Evolutionary conservation across 2,797 vertebrate species (phyloP).

Genomic region (Tinamus major): DNA sequence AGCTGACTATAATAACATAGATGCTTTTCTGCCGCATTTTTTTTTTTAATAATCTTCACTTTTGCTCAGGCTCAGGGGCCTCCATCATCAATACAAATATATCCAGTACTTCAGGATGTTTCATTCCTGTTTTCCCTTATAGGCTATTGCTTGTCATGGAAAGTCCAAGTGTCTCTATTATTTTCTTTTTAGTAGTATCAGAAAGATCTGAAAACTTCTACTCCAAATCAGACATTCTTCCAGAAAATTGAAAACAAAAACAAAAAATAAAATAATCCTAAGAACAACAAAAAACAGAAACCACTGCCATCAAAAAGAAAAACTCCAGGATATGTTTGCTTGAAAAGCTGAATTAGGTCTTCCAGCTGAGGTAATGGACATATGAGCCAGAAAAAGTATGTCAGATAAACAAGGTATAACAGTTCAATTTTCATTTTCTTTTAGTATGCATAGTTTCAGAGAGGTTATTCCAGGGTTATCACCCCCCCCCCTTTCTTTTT

Average conservation of each 20-base stretch:
- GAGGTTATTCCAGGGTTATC: not conserved
- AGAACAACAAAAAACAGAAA: too few relatives aligned
- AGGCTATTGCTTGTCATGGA: not conserved
- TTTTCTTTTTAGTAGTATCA: not conserved
- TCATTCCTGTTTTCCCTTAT: not conserved
- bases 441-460: accelerated
- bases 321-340: not conserved
- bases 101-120: not conserved
- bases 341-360: not conserved
- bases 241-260: not conserved
- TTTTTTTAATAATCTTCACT: not conserved
- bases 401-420: not conserved
- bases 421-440: not conserved
- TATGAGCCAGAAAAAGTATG: not conserved
- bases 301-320: too few relatives aligned
- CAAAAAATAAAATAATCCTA: too few relatives aligned
- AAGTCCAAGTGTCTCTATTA: not conserved
- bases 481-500: not conserved
- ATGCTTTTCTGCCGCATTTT: not conserved
- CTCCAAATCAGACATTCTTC: not conserved
- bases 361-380: not conserved
- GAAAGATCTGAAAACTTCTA: not conserved
- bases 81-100: not conserved
- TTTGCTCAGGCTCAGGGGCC: not conserved
- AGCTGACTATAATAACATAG: not conserved